Conservation (phyloP, 2,113 vertebrate genomes). For the Scatophagus argus region DNA sequence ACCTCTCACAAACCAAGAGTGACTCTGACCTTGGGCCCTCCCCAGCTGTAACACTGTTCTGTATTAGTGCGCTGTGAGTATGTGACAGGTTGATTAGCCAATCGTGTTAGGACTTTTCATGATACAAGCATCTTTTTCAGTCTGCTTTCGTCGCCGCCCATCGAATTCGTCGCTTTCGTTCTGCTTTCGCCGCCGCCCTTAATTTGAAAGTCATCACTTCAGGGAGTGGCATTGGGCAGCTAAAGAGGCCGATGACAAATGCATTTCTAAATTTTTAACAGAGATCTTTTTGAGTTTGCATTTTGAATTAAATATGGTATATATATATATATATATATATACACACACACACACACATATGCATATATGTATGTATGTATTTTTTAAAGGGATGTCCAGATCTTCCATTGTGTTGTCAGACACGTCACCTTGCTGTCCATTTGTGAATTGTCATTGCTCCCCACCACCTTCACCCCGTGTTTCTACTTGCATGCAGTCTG, state of each 20-base stretch:
- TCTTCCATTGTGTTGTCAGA: constrained; percentile 61
- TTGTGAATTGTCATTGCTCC: constrained; percentile 44
- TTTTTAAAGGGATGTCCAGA: constrained; percentile 9
- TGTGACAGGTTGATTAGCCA: constrained; percentile 50
- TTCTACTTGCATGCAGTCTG: constrained; percentile 31
- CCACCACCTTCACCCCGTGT: constrained; percentile 11
- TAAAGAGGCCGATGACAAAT: constrained; percentile 40
- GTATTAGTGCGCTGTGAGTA: constrained; percentile 41
- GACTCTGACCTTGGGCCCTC: constrained; percentile 59
- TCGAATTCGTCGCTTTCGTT: constrained; percentile 13
- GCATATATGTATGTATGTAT: too few species aligned
- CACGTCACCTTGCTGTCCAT: constrained; percentile 43
- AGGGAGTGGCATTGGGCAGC: constrained; percentile 30
- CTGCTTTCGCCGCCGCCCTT: constrained; percentile 29
- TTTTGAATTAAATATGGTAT: constrained; percentile 57
- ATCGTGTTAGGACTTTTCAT: constrained; percentile 10
- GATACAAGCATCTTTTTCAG: constrained; percentile 24
- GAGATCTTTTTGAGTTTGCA: constrained; percentile 59
- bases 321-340: too few species aligned
- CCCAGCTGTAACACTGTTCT: constrained; percentile 35
- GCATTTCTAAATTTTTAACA: constrained; percentile 47
- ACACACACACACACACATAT: too few species aligned
- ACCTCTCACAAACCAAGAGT: constrained; percentile 58
- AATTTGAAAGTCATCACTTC: constrained; percentile 59
- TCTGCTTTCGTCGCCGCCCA: constrained; percentile 23